phyloP scores from a whole-genome alignment of 2,797 vertebrate species.

The Cygnus olor region DNA sequence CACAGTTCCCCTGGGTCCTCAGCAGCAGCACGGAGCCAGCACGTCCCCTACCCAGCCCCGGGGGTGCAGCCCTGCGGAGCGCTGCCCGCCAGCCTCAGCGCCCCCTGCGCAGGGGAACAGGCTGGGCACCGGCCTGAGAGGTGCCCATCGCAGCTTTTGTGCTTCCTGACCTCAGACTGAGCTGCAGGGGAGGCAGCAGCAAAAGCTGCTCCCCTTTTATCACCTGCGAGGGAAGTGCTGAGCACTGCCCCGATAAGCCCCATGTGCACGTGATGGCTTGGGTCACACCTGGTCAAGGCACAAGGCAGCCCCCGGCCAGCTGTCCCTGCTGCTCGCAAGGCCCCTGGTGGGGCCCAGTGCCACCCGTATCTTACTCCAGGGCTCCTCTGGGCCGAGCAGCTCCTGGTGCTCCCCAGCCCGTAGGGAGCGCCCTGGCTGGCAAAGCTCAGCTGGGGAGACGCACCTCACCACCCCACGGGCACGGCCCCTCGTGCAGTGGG shows the following conservation, averaged over 20 bases:
- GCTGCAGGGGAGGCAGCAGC: too few relatives aligned
- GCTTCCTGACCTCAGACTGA: not conserved
- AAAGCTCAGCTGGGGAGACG: accelerated
- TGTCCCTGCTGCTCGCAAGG: accelerated
- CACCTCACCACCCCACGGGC: too few relatives aligned
- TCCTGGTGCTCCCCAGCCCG: not conserved
- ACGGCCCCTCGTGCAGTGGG: not conserved
- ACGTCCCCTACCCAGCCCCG: accelerated
- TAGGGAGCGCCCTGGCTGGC: accelerated
- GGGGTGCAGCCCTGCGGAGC: not conserved
- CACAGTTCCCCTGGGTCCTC: accelerated
- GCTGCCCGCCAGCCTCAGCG: not conserved
- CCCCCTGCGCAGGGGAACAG: not conserved
- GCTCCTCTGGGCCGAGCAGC: accelerated
- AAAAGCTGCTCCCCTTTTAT: not conserved
- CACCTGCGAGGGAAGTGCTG: not conserved
- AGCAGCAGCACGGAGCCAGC: too few relatives aligned
- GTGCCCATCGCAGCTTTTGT: not conserved
- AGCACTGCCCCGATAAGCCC: not conserved
- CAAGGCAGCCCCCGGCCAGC: not conserved
- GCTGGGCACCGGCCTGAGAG: not conserved
- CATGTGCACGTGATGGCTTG: not conserved
- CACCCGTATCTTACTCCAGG: accelerated
- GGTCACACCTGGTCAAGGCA: not conserved
- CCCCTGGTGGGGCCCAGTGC: not conserved